Evolutionary conservation across 2,888 invertebrate species (phyloP).

Genomic region (Lochmaea capreae): DNA sequence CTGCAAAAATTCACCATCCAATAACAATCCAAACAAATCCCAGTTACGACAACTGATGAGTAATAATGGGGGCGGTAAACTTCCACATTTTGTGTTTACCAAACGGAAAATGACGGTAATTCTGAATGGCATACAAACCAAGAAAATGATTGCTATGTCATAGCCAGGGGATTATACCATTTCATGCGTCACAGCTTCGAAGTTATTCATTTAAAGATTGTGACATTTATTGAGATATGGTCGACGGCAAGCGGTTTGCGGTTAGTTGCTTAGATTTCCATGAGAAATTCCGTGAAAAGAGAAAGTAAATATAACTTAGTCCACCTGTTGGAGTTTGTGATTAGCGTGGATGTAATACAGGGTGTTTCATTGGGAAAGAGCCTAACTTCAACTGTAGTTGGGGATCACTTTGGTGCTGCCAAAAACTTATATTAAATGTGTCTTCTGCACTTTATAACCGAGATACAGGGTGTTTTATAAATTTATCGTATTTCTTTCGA

Average conservation of each 20-base stretch:
- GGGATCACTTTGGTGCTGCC: too few species aligned
- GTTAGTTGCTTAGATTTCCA: conserved; percentile 27
- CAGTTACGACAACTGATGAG: background rate
- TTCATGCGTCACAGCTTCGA: conserved; percentile 21
- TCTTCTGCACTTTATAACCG: too few species aligned
- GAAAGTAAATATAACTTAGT: conserved; percentile 23
- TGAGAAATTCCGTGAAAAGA: conserved; percentile 17
- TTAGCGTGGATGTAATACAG: background rate
- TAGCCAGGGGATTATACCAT: conserved; percentile 41
- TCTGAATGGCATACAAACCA: conserved; percentile 40
- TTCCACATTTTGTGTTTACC: conserved; percentile 11
- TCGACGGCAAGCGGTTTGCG: conserved; percentile 27
- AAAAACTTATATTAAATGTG: too few species aligned
- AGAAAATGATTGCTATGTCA: conserved; percentile 41
- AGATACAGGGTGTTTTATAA: too few species aligned
- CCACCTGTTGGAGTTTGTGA: conserved; percentile 25
- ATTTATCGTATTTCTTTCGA: too few species aligned
- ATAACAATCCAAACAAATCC: conserved; percentile 6
- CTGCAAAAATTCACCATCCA: background rate
- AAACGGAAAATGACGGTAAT: conserved; percentile 36
- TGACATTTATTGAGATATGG: conserved; percentile 36
- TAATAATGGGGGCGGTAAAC: background rate
- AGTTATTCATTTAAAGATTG: conserved; percentile 27
- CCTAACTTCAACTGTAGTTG: too few species aligned
- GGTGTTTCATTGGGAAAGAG: too few species aligned